phyloP scores from a whole-genome alignment of 2,797 vertebrate genomes.

The Eulemur mongoz region DNA sequence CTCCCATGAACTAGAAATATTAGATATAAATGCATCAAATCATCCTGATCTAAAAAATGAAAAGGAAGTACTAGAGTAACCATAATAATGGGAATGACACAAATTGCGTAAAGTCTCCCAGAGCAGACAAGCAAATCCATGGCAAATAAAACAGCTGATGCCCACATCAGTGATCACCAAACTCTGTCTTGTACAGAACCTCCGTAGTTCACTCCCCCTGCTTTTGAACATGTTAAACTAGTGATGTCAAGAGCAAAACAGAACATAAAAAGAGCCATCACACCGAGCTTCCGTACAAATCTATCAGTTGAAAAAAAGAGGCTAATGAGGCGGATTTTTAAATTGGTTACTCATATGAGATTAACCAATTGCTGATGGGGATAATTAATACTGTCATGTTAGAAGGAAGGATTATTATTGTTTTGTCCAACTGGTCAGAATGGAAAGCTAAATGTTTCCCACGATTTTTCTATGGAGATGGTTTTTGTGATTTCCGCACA shows the following conservation, averaged over 20 bases:
- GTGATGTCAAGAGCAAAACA: neutral
- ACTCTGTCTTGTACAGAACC: neutral
- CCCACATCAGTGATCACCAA: neutral
- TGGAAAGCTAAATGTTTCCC: neutral
- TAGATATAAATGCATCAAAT: constrained; percentile 33
- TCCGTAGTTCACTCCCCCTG: neutral
- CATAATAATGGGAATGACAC: neutral
- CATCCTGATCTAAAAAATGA: neutral
- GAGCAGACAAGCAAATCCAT: neutral
- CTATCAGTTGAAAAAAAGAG: neutral
- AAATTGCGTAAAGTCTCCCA: neutral
- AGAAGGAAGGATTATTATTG: neutral
- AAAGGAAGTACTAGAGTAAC: neutral
- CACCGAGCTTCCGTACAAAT: neutral
- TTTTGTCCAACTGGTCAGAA: neutral
- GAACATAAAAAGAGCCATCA: neutral
- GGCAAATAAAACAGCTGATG: neutral
- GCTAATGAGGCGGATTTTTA: neutral
- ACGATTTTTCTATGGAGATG: neutral
- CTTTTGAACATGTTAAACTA: neutral
- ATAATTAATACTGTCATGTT: neutral
- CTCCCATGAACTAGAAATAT: constrained; percentile 34
- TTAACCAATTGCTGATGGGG: neutral
- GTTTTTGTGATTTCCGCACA: neutral
- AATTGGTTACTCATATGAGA: neutral